Evolutionary conservation across 2,797 vertebrate genomes (phyloP).

Genomic region (Pseudopleuronectes americanus): DNA sequence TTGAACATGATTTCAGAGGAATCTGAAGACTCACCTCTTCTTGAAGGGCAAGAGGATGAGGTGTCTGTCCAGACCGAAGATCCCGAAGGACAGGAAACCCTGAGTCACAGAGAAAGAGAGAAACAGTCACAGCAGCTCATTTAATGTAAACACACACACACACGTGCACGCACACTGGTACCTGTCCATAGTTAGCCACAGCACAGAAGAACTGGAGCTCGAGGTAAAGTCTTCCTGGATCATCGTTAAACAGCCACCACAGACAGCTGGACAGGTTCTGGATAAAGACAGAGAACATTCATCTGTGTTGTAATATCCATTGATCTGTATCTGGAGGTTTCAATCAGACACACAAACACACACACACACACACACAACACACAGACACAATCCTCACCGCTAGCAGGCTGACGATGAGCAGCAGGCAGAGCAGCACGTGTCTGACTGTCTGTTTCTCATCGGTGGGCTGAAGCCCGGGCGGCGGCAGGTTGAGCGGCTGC

Average conservation of each 20-base stretch:
- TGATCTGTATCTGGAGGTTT: too few species aligned
- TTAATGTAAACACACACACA: neutral
- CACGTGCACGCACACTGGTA: constrained; percentile 57
- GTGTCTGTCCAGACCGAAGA: constrained; percentile 97
- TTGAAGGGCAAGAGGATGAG: constrained; percentile 96
- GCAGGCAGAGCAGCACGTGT: constrained; percentile 93
- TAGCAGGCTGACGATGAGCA: constrained; percentile 92
- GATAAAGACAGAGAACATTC: constrained; percentile 35
- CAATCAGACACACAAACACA: neutral
- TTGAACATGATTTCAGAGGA: neutral
- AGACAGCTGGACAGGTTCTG: constrained; percentile 97
- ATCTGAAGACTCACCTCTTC: constrained; percentile 84
- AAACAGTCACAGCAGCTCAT: neutral
- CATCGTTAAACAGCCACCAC: constrained; percentile 96
- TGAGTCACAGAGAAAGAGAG: constrained; percentile 51
- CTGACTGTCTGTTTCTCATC: constrained; percentile 91
- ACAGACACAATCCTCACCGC: constrained; percentile 84
- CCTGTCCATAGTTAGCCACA: constrained; percentile 97
- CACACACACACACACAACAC: neutral
- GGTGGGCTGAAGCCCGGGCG: constrained; percentile 77
- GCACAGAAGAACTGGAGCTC: constrained; percentile 98
- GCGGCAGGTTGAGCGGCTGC: constrained; percentile 87
- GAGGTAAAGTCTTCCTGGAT: constrained; percentile 94
- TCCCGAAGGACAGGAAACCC: constrained; percentile 97
- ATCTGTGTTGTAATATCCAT: neutral